Base-by-base conservation (phyloP, 2,888 invertebrate species). In the Epinotia demarniana region DNA sequence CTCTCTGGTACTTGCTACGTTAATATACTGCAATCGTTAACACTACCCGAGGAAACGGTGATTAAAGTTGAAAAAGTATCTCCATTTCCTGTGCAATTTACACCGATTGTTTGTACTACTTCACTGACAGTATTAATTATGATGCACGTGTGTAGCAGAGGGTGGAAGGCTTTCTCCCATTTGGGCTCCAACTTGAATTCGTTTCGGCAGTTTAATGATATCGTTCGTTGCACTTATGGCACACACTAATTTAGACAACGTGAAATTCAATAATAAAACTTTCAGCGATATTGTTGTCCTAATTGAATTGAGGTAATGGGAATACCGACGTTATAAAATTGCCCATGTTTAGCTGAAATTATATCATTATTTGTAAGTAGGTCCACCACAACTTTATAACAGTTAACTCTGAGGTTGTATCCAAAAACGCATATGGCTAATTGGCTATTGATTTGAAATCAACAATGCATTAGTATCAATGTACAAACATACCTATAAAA, bases 101-200 rank as follows among this genome's bases (percentile, higher is more conserved):
- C 70, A 49, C 74, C 53, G 49, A 74, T 74, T 72, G 75, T 71
- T 75, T 71, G 72, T 67, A 72, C 75, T 67, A 75, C 67, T 67
- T 67, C 71, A 75, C 71, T 72, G 72, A 75, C 67, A 72, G 75
- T 61, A 71, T 75, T 75, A 75, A 75, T 81, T 86, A 85, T 85
- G 81, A 85, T 85, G 80, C 84, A 86, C 80, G 83, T 89, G 89
- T 89, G 85, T 86, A 90, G 74, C 89, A 80, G 83, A 90, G 90
- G 91, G 88, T 88, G 86, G 83, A 72, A 75, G 82, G 88, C 92
- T 93, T 93, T 93, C 93, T 89, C 93, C 90, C 84, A 86, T 89
- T 87, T 82, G 80, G 84, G 82, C 78, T 79, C 73, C 76, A 80
- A 79, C 75, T 80, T 87, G 89, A 82, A 87, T 91, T 87, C 87